phyloP scores from a whole-genome alignment of 2,888 invertebrate genomes.

The Anagyrus pseudococci region DNA sequence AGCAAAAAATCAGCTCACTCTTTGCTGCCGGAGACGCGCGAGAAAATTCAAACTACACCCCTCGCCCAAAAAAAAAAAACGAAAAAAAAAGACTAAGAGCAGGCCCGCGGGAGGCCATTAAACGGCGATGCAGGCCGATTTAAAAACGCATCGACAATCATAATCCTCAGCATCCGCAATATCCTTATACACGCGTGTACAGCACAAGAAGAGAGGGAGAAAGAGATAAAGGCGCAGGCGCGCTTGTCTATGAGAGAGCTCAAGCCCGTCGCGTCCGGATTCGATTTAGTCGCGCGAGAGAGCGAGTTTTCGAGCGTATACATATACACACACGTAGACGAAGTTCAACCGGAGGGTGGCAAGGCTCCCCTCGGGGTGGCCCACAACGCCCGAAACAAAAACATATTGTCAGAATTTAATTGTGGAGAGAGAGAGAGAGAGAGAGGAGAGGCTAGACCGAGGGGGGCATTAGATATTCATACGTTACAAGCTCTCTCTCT shows the following conservation, averaged over 20 bases:
- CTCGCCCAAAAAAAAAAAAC: not conserved
- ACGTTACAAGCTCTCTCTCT: constrained; percentile 50
- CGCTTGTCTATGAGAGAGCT: not conserved
- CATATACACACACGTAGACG: not conserved
- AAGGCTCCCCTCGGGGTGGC: constrained; percentile 26
- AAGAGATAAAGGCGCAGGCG: not conserved
- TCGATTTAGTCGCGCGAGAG: constrained; percentile 30
- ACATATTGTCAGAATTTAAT: constrained; percentile 62
- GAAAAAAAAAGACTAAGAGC: not conserved
- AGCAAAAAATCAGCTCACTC: not conserved
- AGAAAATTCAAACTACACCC: not conserved
- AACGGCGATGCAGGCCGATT: constrained; percentile 15
- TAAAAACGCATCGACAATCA: constrained; percentile 24
- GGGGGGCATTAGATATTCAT: constrained; percentile 58
- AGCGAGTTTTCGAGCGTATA: not conserved
- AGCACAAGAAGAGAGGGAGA: not conserved
- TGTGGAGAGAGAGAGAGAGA: constrained; percentile 47
- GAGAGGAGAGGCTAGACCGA: no score
- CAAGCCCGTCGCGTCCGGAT: constrained; percentile 8
- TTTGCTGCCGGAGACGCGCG: not conserved
- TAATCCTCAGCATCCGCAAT: constrained; percentile 14
- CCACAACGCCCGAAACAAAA: constrained; percentile 51
- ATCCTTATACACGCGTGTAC: not conserved
- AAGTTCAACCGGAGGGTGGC: constrained; percentile 8
- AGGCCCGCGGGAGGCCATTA: constrained; percentile 5